Conservation (phyloP, 2,797 vertebrate species). For the Cryptoprocta ferox region DNA sequence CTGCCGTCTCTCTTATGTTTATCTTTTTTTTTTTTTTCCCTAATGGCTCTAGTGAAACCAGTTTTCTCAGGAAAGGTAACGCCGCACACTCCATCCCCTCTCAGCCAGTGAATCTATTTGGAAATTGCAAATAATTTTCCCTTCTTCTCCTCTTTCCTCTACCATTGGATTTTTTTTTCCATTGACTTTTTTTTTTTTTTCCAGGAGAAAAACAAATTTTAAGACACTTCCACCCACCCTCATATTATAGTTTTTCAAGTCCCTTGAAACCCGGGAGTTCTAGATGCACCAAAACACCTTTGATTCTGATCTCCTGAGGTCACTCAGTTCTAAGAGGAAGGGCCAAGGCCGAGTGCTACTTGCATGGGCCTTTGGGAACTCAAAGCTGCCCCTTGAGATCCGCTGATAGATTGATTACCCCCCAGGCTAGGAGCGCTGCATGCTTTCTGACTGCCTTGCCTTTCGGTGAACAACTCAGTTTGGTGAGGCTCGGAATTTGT, state of each 20-base stretch:
- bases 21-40: neutral
- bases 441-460: slow-evolving; percentile 83
- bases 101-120: slow-evolving; percentile 49
- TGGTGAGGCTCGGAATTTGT: slow-evolving; percentile 85
- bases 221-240: slow-evolving; percentile 41
- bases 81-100: neutral
- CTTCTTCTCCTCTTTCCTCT: neutral
- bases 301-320: neutral
- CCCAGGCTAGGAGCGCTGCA: slow-evolving; percentile 81
- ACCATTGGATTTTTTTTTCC: slow-evolving; percentile 40
- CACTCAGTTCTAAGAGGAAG: neutral
- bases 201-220: slow-evolving; percentile 78
- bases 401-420: slow-evolving; percentile 44
- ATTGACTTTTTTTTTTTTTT: slow-evolving; percentile 72
- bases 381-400: slow-evolving; percentile 81
- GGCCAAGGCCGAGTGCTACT: neutral
- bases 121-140: slow-evolving; percentile 55
- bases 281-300: neutral
- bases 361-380: slow-evolving; percentile 81
- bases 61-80: slow-evolving; percentile 68
- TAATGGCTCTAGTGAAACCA: slow-evolving; percentile 64
- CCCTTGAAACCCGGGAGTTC: neutral
- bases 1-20: slow-evolving; percentile 62
- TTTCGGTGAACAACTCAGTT: slow-evolving; percentile 84
- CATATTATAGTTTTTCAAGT: slow-evolving; percentile 16